Evolutionary conservation across 2,797 vertebrate species (phyloP).

Genomic region (Sebastes trivittatus): DNA sequence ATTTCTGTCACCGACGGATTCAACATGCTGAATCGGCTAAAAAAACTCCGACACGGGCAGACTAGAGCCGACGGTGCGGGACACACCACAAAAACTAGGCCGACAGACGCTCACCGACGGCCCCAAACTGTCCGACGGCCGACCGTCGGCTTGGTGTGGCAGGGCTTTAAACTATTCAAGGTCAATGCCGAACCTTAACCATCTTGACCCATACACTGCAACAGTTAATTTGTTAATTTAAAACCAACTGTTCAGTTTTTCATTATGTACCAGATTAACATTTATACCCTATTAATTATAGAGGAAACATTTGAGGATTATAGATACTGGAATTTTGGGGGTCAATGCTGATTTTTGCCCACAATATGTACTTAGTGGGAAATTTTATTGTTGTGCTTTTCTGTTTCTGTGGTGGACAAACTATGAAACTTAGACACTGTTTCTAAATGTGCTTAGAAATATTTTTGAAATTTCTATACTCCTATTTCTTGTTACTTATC

Average conservation of each 20-base stretch:
- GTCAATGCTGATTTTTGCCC: background rate
- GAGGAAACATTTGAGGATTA: background rate
- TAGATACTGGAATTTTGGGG: background rate
- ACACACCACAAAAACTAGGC: too few species aligned
- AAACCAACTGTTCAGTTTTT: background rate
- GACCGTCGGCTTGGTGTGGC: too few species aligned
- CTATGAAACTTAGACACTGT: background rate
- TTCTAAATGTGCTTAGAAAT: background rate
- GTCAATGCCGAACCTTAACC: too few species aligned
- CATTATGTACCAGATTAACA: background rate
- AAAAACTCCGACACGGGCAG: too few species aligned
- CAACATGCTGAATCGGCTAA: too few species aligned
- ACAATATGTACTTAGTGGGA: background rate
- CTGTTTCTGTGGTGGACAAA: background rate
- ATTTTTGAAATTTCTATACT: background rate
- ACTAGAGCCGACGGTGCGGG: too few species aligned
- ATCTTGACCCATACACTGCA: too few species aligned
- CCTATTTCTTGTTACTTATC: background rate
- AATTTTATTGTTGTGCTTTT: background rate
- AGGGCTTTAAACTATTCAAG: too few species aligned
- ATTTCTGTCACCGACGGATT: too few species aligned
- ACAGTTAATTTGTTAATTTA: background rate
- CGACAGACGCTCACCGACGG: too few species aligned
- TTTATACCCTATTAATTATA: background rate
- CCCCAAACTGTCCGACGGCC: too few species aligned